Percentiles rank a stretch among this genome's conserved stretches.
phyloP scores from a whole-genome alignment of 2,888 invertebrate genomes.

The Sarcophaga subvicina region DNA sequence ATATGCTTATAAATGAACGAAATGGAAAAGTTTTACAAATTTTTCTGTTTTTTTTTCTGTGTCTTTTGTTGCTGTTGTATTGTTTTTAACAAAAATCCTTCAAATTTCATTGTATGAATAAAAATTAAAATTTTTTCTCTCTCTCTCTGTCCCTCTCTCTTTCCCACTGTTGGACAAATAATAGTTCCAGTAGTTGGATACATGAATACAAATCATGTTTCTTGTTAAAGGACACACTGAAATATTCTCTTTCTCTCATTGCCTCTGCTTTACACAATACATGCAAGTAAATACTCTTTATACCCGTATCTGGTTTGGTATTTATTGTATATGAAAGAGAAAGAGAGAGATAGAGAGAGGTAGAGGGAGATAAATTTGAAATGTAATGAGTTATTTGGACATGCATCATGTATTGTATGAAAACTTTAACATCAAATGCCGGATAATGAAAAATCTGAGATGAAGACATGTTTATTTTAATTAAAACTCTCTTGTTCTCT shows the following conservation, averaged over 20 bases:
- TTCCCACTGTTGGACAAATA: conserved; percentile 35
- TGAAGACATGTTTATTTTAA: conserved; percentile 53
- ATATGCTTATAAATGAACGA: conserved; percentile 14
- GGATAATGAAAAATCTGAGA: conserved; percentile 46
- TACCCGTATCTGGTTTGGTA: no score
- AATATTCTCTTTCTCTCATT: not conserved
- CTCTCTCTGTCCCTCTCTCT: no score
- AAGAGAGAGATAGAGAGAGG: no score
- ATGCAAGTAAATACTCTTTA: no score
- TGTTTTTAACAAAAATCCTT: conserved; percentile 46
- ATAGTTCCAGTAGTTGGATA: conserved; percentile 22
- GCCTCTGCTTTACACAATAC: not conserved
- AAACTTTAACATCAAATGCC: conserved; percentile 37
- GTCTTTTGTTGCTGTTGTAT: not conserved
- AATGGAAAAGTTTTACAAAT: not conserved
- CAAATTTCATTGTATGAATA: conserved; percentile 42
- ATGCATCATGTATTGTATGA: conserved; percentile 40
- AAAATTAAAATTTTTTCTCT: conserved; percentile 39
- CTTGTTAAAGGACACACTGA: conserved; percentile 4
- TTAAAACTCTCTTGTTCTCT: conserved; percentile 35
- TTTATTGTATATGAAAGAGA: no score
- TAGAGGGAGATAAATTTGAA: no score
- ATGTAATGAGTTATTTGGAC: conserved; percentile 40
- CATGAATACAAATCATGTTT: conserved; percentile 52
- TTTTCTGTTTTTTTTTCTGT: not conserved